Percentiles rank a stretch among this genome's conserved stretches.
These are phyloP conservation scores for Pasiphila rectangulata DNA, from an alignment of 2,888 invertebrate genomes.

Conservation along the genomic window DNA sequence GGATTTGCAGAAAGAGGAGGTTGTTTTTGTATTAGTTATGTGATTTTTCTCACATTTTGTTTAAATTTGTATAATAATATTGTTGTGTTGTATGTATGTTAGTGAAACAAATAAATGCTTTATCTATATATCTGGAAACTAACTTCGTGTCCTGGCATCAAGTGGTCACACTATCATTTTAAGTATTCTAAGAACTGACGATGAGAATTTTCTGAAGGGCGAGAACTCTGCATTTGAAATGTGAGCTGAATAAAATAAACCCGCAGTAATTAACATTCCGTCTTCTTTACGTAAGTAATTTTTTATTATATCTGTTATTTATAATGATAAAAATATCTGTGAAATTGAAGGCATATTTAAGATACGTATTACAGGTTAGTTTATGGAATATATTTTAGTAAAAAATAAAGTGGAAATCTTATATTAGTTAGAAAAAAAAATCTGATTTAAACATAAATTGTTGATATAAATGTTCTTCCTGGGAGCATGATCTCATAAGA, in stretches of 20 bases:
- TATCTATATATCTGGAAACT: too few species aligned
- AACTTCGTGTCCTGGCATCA: not conserved
- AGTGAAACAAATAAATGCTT: too few species aligned
- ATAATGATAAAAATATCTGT: conserved; percentile 26
- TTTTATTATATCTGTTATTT: too few species aligned
- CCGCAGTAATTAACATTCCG: not conserved
- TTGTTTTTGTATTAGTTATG: too few species aligned
- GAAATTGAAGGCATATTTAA: conserved; percentile 28
- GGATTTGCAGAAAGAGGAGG: too few species aligned
- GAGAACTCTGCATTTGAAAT: conserved; percentile 6
- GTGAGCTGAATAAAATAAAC: not conserved
- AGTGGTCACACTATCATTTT: not conserved
- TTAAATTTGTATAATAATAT: too few species aligned
- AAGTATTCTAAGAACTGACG: conserved; percentile 9
- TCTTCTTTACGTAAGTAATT: too few species aligned
- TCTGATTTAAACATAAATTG: conserved; percentile 55
- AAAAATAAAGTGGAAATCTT: conserved; percentile 59
- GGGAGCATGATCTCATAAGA: conserved; percentile 36
- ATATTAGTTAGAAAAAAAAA: conserved; percentile 66
- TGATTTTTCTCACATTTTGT: too few species aligned
- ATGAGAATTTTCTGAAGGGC: not conserved
- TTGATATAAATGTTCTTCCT: conserved; percentile 56
- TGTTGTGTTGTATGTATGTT: too few species aligned
- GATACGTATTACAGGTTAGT: conserved; percentile 42
- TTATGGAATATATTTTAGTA: conserved; percentile 40